phyloP scores from a whole-genome alignment of 2,888 invertebrate genomes.

The Xanthia togata region DNA sequence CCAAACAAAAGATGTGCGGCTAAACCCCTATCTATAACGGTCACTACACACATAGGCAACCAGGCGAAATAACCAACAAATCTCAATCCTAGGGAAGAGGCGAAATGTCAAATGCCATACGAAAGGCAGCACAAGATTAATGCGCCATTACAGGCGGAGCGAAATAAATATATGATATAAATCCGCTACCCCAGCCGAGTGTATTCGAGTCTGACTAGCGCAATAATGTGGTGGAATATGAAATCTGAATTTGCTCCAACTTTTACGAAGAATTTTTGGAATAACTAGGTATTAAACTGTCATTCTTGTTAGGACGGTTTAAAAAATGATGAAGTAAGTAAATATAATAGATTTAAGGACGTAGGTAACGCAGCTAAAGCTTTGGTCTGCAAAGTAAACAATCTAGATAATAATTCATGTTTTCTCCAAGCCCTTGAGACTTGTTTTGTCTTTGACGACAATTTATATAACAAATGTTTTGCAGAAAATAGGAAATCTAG shows the following conservation, averaged over 20 bases:
- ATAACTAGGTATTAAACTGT: slow-evolving; percentile 57
- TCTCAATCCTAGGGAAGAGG: slow-evolving; percentile 67
- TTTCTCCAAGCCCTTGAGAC: slow-evolving; percentile 17
- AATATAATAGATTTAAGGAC: neutral
- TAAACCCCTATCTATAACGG: slow-evolving; percentile 40
- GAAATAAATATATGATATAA: slow-evolving; percentile 77
- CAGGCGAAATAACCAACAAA: slow-evolving; percentile 65
- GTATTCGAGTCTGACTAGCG: slow-evolving; percentile 62
- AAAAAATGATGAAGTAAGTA: slow-evolving; percentile 8
- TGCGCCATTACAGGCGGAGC: slow-evolving; percentile 75
- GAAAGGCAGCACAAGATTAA: slow-evolving; percentile 77
- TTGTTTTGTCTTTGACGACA: slow-evolving; percentile 41
- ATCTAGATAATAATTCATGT: neutral
- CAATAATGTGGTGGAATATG: slow-evolving; percentile 66
- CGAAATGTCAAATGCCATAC: slow-evolving; percentile 75
- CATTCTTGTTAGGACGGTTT: slow-evolving; percentile 27
- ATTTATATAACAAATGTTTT: slow-evolving; percentile 48
- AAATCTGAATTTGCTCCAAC: slow-evolving; percentile 65
- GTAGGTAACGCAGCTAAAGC: neutral
- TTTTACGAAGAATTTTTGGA: slow-evolving; percentile 48
- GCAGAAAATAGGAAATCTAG: slow-evolving; percentile 45
- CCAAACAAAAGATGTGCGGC: slow-evolving; percentile 22
- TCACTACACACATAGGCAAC: slow-evolving; percentile 57
- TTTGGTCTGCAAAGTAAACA: neutral
- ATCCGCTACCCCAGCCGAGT: slow-evolving; percentile 67